A percentile compares a stretch with the other conserved stretches of the same genome.
Conservation (phyloP, 2,113 vertebrate genomes). For the Dendrocopos noguchii region DNA sequence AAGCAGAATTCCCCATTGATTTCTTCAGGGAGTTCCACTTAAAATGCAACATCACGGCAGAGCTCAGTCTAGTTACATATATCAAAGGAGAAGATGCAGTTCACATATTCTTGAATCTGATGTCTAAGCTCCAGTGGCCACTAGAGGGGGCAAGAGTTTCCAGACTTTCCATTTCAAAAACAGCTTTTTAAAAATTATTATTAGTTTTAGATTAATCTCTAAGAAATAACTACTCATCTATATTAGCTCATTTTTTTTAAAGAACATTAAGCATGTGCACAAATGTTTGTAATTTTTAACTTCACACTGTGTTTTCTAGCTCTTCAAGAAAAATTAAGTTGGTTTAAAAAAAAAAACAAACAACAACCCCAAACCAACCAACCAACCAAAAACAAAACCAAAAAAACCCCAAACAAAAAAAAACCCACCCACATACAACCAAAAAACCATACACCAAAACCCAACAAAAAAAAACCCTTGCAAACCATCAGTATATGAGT, state of each 20-base stretch:
- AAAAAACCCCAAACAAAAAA: no score
- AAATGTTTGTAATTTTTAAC: not conserved
- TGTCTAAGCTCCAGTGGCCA: not conserved
- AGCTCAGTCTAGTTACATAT: constrained; percentile 9
- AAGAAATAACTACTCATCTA: not conserved
- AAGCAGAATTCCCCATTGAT: constrained; percentile 54
- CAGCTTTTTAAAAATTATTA: not conserved
- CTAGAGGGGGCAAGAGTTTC: constrained; percentile 48
- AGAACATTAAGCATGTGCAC: not conserved
- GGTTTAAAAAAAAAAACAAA: not conserved
- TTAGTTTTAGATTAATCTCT: not conserved
- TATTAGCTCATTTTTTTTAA: not conserved
- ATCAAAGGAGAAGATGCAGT: not conserved
- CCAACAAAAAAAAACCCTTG: not conserved
- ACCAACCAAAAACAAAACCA: no score
- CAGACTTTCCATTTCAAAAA: not conserved
- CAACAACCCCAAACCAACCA: no score
- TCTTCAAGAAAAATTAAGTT: not conserved
- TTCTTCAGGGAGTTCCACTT: constrained; percentile 56
- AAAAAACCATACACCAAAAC: no score
- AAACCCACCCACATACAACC: no score
- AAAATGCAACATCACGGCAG: constrained; percentile 36
- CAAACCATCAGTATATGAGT: not conserved
- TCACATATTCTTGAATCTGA: not conserved
- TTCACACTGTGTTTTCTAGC: not conserved